These are phyloP conservation scores for Phragmatobia fuliginosa DNA, from an alignment of 2,888 invertebrate genomes.

Conservation along the genomic window DNA sequence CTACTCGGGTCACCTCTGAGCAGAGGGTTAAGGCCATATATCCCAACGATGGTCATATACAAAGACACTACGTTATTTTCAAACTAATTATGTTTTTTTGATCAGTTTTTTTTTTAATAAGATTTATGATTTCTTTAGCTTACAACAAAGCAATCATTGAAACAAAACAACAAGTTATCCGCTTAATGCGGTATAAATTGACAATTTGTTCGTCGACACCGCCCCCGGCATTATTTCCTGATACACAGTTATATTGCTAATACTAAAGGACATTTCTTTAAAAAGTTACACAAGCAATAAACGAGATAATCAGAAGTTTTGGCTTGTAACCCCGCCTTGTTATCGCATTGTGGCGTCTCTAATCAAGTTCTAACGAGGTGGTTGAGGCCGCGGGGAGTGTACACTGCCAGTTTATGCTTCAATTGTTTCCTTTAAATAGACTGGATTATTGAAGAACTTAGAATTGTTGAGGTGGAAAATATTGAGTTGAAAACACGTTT, in stretches of 20 bases:
- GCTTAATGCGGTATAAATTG: slow-evolving; percentile 48
- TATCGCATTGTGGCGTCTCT: slow-evolving; percentile 69
- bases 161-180: slow-evolving; percentile 11
- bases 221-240: slow-evolving; percentile 49
- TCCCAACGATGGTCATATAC: no score
- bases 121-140: background rate
- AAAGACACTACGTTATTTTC: no score
- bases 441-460: background rate
- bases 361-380: slow-evolving; percentile 76
- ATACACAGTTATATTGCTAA: slow-evolving; percentile 46
- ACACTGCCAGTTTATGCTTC: slow-evolving; percentile 34
- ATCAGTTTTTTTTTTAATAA: no score
- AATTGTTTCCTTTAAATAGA: slow-evolving; percentile 18
- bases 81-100: no score
- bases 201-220: slow-evolving; percentile 46
- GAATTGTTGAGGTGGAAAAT: background rate
- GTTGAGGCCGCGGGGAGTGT: slow-evolving; percentile 45
- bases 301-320: slow-evolving; percentile 67
- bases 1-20: no score
- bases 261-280: slow-evolving; percentile 56
- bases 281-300: slow-evolving; percentile 59
- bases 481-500: background rate
- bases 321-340: slow-evolving; percentile 54
- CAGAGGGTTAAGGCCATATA: no score
- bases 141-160: slow-evolving; percentile 1